Base-by-base conservation (phyloP, 2,888 invertebrate species). In the Leptothorax acervorum region DNA sequence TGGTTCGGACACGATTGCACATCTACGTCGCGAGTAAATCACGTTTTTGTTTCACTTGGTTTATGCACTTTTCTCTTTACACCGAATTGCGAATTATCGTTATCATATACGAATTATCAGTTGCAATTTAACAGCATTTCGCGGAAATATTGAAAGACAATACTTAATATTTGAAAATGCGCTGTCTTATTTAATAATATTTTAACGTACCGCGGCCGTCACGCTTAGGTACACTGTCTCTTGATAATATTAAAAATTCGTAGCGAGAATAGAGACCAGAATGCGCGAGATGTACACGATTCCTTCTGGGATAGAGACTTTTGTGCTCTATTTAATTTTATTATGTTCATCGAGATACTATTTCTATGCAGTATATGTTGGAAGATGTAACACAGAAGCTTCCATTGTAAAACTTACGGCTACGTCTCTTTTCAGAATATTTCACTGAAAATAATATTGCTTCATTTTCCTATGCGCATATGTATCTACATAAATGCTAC, bases 11-110 rank as follows among this genome's bases (percentile, higher is more conserved):
- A 65, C 55, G 75, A 62, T 63, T 55, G 53, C 63, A n/a, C 42
- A 55, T 76, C 74, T 57, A 66, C 15, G 71, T 70, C 53, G 75
- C 75, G 55, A 55, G 45, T 75, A 82, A 82, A 82, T 75, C 65
- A 65, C n/a, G 53, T 55, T 74, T 65, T 18, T 45, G 45, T 65
- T 74, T 74, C 45, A 65, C 35, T 55, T 55, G 70, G 60, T 74
- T 75, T 65, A 65, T 82, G 66, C 82, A 63, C 48, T 82, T 75
- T 75, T 82, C 45, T 28, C 53, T 73, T 28, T 74, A 55, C 31
- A n/a, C 35, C 35, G 65, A 31, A 82, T 35, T 23, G 23, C 31
- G 76, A 42, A 28, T 42, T 55, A 42, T 78, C 42, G 28, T 66
- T 9, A 57, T 78, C 68, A 31, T 15, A 23, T 15, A 18, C 18